Percentiles rank a stretch among this genome's conserved stretches.
phyloP scores from a whole-genome alignment of 2,797 vertebrate species.

The Cossypha niveicapilla region DNA sequence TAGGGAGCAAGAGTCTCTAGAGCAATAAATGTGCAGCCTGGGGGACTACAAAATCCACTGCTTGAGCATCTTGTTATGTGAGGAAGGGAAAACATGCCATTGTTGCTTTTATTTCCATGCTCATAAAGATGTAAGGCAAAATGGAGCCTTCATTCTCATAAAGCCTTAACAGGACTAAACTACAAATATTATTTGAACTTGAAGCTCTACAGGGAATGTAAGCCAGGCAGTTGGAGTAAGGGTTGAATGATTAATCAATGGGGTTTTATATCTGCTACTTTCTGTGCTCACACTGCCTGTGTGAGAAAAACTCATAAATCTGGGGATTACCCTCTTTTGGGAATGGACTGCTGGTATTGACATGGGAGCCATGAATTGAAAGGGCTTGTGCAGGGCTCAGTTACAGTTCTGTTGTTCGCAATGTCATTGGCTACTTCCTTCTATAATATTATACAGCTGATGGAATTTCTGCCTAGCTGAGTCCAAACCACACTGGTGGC shows the following conservation, averaged over 20 bases:
- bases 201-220: background rate
- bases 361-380: background rate
- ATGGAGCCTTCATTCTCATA: background rate
- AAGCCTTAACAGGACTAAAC: background rate
- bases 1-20: background rate
- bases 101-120: fast-evolving
- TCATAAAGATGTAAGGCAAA: background rate
- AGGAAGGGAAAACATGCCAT: background rate
- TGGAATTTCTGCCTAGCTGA: background rate
- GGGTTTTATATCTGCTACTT: background rate
- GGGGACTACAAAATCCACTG: background rate
- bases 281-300: background rate
- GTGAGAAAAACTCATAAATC: background rate
- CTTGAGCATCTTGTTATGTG: background rate
- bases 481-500: background rate
- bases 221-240: background rate
- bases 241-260: background rate
- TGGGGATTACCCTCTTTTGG: background rate
- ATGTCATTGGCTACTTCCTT: background rate
- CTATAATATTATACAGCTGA: background rate
- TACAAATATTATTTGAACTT: background rate
- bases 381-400: background rate
- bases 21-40: background rate
- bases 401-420: background rate
- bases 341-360: background rate